Conservation (phyloP, 1,140 invertebrate species). For the Drosophila simulans region DNA sequence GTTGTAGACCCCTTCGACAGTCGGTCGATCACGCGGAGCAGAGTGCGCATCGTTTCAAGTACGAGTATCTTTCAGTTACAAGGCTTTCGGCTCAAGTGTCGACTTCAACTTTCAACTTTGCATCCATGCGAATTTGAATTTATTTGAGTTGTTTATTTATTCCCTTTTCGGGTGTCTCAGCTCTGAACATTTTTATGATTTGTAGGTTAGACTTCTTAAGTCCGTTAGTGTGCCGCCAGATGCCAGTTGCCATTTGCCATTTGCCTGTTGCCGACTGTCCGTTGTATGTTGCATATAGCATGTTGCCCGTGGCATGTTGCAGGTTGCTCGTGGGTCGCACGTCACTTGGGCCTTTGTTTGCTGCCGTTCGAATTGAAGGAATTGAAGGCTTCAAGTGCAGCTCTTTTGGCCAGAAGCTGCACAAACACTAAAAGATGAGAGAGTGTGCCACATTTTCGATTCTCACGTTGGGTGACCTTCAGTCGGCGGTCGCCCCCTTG, state of each 20-base stretch:
- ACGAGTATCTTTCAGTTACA: conserved; percentile 68
- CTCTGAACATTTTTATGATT: conserved; percentile 51
- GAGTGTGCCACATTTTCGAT: conserved; percentile 42
- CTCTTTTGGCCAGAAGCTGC: conserved; percentile 62
- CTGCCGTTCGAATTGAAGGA: conserved; percentile 52
- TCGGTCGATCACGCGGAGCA: conserved; percentile 77
- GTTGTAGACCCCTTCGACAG: conserved; percentile 56
- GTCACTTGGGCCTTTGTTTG: conserved; percentile 68
- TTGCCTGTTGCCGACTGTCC: neutral
- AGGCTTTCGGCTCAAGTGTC: conserved; percentile 53
- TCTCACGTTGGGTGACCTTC: conserved; percentile 41
- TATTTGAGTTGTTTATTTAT: conserved; percentile 41
- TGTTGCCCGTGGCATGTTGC: conserved; percentile 35
- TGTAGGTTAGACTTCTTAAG: conserved; percentile 56
- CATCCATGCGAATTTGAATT: conserved; percentile 51
- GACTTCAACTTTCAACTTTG: conserved; percentile 75
- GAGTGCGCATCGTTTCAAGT: conserved; percentile 56
- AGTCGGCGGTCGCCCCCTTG: neutral
- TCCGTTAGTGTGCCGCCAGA: conserved; percentile 49
- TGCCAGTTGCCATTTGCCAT: too few species aligned
- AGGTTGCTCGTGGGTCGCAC: conserved; percentile 35
- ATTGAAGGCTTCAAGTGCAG: conserved; percentile 70
- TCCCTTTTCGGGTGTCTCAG: conserved; percentile 45
- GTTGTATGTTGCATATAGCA: conserved; percentile 18
- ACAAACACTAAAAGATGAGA: conserved; percentile 55